Evolutionary conservation across 2,113 vertebrate species (phyloP), one percentile per base, ranked within the genome.

Genomic region (Neolamprologus devosi): DNA sequence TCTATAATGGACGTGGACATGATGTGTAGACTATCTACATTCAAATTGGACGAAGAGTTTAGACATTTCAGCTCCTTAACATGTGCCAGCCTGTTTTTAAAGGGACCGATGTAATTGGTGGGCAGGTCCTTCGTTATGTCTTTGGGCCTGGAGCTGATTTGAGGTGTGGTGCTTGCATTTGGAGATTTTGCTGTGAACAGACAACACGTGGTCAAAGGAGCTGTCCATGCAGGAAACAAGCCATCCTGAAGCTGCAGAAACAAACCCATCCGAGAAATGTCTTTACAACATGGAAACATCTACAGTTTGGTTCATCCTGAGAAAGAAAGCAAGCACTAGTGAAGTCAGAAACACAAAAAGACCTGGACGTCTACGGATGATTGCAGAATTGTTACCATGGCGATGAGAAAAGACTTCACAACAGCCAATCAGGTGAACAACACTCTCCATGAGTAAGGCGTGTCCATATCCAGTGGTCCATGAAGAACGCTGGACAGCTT

Each of bases 51-150:
- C 1, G 55, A 58, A 58, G 26, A 58, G 26, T 58, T 58, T 58
- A 58, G 13, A 16, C 0, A 58, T 30, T 0, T 58, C 26, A 58
- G 55, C 55, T 58, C 26, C 26, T 17, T 28, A 58, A 58, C 55
- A 58, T 16, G 55, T 58, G 55, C 55, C 55, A 58, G 0, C 4
- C 1, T 58, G 13, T 1, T 58, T 58, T 1, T 58, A 28, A 58
- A 58, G 13, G 55, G 55, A 58, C 23, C 7, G 0, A 8, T 2
- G 19, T 11, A 54, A 54, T 12, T 54, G 53, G 10, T 58, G 55
- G 26, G 55, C 55, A 16, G 26, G 0, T 2, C 14, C 57, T 60
- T 30, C 0, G 0, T 58, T 16, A 0, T 28, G 55, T 57, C 55
- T 2, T 58, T 28, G 26, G 1, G 26, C 57, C 57, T 60, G 57